Evolutionary conservation across 2,888 invertebrate species (phyloP), one percentile per base, ranked within the genome.

Genomic region (Schizotus pectinicornis): DNA sequence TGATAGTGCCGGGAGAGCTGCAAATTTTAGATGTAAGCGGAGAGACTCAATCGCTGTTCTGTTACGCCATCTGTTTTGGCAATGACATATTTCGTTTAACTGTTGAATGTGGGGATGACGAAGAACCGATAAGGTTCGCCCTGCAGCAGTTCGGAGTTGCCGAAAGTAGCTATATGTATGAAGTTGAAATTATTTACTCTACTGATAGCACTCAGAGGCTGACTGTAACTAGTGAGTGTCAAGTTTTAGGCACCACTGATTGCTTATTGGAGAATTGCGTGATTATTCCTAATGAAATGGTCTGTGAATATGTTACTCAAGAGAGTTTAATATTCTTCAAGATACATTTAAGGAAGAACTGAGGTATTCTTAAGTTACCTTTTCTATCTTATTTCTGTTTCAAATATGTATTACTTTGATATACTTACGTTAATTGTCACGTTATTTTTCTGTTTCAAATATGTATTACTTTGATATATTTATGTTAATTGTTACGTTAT

Each of bases 71-170:
- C 13, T 54, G 53, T 30, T 46, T 46, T 33, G 53, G 47, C 3
- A 47, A 47, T 39, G 47, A 54, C 22, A 38, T 47, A 31, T 54
- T 54, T 39, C 11, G 47, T 34, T 54, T 54, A 30, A 45, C 8
- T 7, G 33, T 54, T 8, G 7, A 22, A 22, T 22, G 22, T 5
- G 2, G 3, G 5, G 46, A 38, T 9, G 39, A 33, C 32, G 36
- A 32, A 13, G 47, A 30, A 30, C 7, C 33, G 6, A 22, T 54
- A 8, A 38, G 39, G 14, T 37, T 54, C 37, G 12, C 45, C 8
- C 32, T 54, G 34, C 53, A 54, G n/a, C 53, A 54, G 38, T 54
- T 46, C 38, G 53, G 47, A 32, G 47, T 54, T 12, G 37, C 13
- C 3, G 37, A 46, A 31, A 38, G 38, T 31, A 37, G 11, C 32